phyloP scores from a whole-genome alignment of 2,888 invertebrate genomes.

The Allacma fusca region DNA sequence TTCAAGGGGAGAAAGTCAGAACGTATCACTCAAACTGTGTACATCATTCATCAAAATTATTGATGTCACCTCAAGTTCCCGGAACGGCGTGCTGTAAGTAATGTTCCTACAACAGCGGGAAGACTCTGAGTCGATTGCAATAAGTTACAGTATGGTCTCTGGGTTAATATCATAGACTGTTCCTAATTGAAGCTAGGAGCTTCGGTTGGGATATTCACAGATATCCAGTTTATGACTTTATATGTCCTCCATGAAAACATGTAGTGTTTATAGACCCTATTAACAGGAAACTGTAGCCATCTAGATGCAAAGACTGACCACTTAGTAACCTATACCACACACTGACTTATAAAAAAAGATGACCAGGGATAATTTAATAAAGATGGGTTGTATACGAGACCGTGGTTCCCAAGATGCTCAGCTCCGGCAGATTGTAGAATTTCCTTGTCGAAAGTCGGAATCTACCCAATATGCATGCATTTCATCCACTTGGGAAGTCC shows the following conservation, averaged over 20 bases:
- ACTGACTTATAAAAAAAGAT: not conserved
- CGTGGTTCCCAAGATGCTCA: not conserved
- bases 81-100: not conserved
- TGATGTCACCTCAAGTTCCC: slow-evolving; percentile 7
- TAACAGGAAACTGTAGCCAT: not conserved
- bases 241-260: not conserved
- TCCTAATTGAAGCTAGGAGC: not conserved
- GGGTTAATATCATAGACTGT: no score
- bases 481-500: slow-evolving; percentile 5
- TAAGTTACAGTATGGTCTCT: no score
- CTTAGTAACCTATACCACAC: not conserved
- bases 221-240: not conserved
- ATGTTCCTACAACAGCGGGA: no score
- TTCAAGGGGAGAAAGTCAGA: not conserved
- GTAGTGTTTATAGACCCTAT: not conserved
- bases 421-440: not conserved
- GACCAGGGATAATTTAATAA: slow-evolving; percentile 16
- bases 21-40: slow-evolving; percentile 9
- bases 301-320: not conserved
- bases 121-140: no score
- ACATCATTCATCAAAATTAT: slow-evolving; percentile 28
- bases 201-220: not conserved
- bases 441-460: not conserved
- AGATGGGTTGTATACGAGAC: slow-evolving; percentile 5
- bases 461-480: not conserved